phyloP scores from a whole-genome alignment of 2,888 invertebrate genomes.

The Drosophila kambysellisi region DNA sequence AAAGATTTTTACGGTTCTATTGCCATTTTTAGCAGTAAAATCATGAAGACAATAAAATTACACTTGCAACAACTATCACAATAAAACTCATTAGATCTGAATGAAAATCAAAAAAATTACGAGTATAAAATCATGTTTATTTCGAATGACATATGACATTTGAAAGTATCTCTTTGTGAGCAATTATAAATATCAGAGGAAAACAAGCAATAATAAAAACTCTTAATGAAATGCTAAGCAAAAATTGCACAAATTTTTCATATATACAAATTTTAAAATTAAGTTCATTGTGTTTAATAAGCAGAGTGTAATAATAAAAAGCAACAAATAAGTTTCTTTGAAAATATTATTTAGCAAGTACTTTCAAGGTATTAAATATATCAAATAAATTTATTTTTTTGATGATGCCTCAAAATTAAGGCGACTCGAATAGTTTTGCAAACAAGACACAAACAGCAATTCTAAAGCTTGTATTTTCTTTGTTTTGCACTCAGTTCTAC shows the following conservation, averaged over 20 bases:
- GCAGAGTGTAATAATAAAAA: background rate
- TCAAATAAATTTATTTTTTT: too few relatives aligned
- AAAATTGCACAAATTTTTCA: background rate
- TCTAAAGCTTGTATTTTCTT: conserved; percentile 30
- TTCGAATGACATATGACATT: background rate
- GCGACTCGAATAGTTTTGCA: background rate
- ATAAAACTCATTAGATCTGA: conserved; percentile 11
- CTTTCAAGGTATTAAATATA: background rate
- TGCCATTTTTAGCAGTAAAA: conserved; percentile 2
- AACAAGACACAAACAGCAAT: conserved; percentile 24
- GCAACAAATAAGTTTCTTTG: background rate
- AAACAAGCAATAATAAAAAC: background rate
- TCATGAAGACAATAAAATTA: background rate
- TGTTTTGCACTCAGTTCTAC: conserved; percentile 15
- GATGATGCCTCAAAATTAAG: background rate
- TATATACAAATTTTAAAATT: background rate
- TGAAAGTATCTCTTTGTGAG: background rate
- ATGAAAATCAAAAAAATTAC: conserved; percentile 1
- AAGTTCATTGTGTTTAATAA: background rate
- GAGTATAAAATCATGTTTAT: background rate
- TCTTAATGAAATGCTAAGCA: background rate
- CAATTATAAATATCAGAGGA: background rate
- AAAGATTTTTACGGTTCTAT: background rate
- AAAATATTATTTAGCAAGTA: background rate
- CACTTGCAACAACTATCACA: conserved; percentile 5